Base-by-base conservation (phyloP, 2,888 invertebrate genomes). In the Drepanosiphum platanoidis region DNA sequence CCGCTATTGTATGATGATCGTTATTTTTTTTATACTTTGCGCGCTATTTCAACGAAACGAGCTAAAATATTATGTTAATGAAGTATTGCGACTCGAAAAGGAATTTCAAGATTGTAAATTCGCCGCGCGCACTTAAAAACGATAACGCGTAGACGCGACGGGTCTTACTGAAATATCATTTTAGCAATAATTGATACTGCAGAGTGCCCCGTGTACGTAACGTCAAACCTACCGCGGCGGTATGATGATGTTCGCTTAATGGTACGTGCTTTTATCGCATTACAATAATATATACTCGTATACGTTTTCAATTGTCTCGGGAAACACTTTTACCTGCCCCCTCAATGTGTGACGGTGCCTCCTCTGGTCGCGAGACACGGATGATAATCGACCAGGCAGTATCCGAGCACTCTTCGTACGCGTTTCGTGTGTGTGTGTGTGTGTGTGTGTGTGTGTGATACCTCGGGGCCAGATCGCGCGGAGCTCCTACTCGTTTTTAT, bases 91-190 rank as follows among this genome's bases (percentile, higher is more conserved):
- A 42, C n/a, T 71, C 30, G 4, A 82, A 61, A 82, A 72, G 61
- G 58, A 71, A 72, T 82, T 61, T 72, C 32, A 70, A 72, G 81
- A 72, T 71, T 42, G 36, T 22, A 81, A 81, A 81, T 71, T 70
- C 36, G 18, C 36, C 5, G 30, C 13, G 36, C 66, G n/a, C n/a
- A 58, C 7, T 46, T 46, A 72, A 15, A 36, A 34, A n/a, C 32
- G n/a, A 15, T 74, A 34, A 34, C 13, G 36, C 0, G 27, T 27
- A 27, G 1, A 61, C n/a, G 8, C 4, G n/a, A 61, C 3, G 27
- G 64, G 22, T 30, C 64, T 30, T 8, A 61, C 64, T 64, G 13
- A 64, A 64, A 64, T 13, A 30, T n/a, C n/a, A 64, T 64, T 61
- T 9, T 64, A 4, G 27, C 30, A 30, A 3, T 52, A n/a, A 61